Base-by-base conservation (phyloP, 2,888 invertebrate genomes). In the Ernsta delagoae region DNA sequence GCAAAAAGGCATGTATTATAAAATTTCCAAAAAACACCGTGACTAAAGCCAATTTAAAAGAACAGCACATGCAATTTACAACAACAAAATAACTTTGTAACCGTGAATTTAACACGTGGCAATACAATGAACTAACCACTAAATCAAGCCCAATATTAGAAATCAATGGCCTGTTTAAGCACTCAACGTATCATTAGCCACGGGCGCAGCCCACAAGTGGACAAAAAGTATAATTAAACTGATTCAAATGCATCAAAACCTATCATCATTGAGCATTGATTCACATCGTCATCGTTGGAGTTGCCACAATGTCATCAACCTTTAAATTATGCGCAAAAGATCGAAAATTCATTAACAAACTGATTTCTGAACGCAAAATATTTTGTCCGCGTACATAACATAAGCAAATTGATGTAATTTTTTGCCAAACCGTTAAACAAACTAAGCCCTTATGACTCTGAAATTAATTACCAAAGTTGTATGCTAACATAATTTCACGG, bases 181-280 rank as follows among this genome's bases (percentile, higher is more conserved):
- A 63, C 41, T 73, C 75, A 85, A 82, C 81, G 73, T 83, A 76
- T 84, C 70, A 87, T 86, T 83, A 81, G 68, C 57, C 69, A 75
- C 77, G 73, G 75, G 79, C 79, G 39, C 66, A 76, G 79, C 79
- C 74, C 74, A 80, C 76, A 76, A 80, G 76, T 72, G 77, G 73
- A 76, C 70, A 73, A 78, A 78, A 76, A 79, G 74, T 79, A 76
- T 83, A 84, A 89, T 89, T 88, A 87, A 83, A 83, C 80, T 72
- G 72, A 78, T 81, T 77, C 76, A 75, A 73, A 76, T 69, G 65
- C 73, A 76, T 75, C 71, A 63, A 50, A 84, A 78, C 78, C 75
- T 77, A 80, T 81, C 78, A 81, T 83, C 79, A 75, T 70, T 73
- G 59, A 70, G 70, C 61, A 45, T 53, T 16, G 62, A 16, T 57